Conservation (phyloP, 2,113 vertebrate genomes). For the Apus apus region DNA sequence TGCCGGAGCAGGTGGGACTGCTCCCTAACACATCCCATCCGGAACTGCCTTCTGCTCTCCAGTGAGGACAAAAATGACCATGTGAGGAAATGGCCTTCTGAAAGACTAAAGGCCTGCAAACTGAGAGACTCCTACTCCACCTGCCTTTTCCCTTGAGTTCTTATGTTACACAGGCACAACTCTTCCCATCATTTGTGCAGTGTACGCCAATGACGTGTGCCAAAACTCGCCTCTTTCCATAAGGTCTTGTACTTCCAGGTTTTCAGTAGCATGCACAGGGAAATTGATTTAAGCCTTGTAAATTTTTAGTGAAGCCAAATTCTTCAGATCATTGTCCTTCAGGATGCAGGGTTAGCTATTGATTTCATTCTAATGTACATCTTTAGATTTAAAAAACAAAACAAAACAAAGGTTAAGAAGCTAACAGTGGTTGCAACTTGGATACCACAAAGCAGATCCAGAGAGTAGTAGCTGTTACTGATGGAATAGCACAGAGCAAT, state of each 20-base stretch:
- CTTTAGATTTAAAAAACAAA: neutral
- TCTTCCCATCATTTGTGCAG: neutral
- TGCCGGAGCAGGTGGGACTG: fast-evolving
- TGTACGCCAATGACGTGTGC: neutral
- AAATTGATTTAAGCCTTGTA: neutral
- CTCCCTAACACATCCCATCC: fast-evolving
- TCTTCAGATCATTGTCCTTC: neutral
- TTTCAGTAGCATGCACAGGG: neutral
- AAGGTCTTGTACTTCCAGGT: neutral
- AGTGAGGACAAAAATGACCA: fast-evolving
- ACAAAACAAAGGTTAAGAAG: neutral
- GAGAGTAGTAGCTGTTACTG: neutral
- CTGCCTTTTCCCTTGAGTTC: neutral
- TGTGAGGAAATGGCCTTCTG: neutral
- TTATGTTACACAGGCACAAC: neutral
- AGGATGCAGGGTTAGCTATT: neutral
- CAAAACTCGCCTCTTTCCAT: neutral
- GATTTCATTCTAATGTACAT: neutral
- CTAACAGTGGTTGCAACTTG: neutral
- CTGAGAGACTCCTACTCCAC: neutral
- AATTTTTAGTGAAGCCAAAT: neutral
- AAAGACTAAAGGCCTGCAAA: neutral
- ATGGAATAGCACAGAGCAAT: neutral
- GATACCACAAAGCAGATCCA: neutral
- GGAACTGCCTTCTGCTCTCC: neutral